Evolutionary conservation across 2,113 vertebrate species (phyloP).

Genomic region (Mobula hypostoma): DNA sequence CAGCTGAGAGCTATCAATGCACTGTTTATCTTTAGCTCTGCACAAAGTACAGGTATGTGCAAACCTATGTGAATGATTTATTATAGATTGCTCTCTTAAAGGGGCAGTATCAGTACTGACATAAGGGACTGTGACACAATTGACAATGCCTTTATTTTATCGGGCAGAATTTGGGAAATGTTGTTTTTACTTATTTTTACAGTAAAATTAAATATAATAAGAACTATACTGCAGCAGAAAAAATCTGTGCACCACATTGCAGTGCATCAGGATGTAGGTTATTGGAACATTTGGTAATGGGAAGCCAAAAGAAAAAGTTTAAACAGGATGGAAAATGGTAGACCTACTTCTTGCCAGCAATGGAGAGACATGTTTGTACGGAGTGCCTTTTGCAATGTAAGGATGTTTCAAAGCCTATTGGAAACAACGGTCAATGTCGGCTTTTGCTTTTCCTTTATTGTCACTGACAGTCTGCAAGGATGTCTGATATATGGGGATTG

Average conservation of each 20-base stretch:
- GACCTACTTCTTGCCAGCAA: not conserved
- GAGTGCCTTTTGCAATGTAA: not conserved
- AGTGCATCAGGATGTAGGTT: not conserved
- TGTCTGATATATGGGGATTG: no score
- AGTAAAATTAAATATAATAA: not conserved
- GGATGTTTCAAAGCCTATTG: not conserved
- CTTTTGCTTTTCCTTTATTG: no score
- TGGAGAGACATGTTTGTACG: not conserved
- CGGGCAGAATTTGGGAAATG: not conserved
- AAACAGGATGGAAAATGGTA: not conserved
- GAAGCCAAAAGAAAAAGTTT: not conserved
- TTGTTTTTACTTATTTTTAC: not conserved
- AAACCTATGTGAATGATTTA: constrained; percentile 6
- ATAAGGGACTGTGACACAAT: not conserved
- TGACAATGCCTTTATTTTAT: not conserved
- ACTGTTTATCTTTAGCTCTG: not conserved
- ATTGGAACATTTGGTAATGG: not conserved
- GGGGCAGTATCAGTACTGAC: not conserved
- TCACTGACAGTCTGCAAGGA: no score
- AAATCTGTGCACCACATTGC: no score
- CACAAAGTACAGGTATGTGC: not conserved
- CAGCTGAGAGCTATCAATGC: not conserved
- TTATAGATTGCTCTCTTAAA: constrained; percentile 7
- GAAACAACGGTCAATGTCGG: not conserved
- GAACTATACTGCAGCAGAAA: not conserved